Evolutionary conservation across 1,140 invertebrate species (phyloP).

Genomic region (Episyrphus balteatus): DNA sequence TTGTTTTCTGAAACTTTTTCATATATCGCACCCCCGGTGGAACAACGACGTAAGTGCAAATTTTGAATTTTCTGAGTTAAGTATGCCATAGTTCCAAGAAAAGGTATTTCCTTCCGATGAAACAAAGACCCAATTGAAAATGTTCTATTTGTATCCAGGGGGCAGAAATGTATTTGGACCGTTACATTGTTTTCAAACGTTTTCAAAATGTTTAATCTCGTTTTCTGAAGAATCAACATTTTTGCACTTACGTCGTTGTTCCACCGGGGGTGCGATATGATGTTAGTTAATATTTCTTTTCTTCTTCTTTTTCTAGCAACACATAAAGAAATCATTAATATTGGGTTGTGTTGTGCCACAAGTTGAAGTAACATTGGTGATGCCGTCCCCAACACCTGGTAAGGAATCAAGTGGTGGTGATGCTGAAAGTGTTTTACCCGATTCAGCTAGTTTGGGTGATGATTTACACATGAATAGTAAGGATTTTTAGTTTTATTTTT

Average conservation of each 20-base stretch:
- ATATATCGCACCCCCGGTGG: slow-evolving; percentile 11
- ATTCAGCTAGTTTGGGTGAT: slow-evolving; percentile 69
- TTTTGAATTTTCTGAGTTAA: too few relatives aligned
- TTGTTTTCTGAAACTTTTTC: neutral
- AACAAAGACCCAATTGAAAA: too few relatives aligned
- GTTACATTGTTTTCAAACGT: too few relatives aligned
- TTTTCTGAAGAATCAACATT: too few relatives aligned
- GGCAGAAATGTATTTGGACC: too few relatives aligned
- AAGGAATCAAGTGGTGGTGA: slow-evolving; percentile 71
- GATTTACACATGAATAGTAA: slow-evolving; percentile 45
- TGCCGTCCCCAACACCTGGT: slow-evolving; percentile 66
- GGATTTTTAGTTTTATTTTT: slow-evolving; percentile 19
- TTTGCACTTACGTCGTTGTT: too few relatives aligned
- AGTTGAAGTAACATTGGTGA: slow-evolving; percentile 75
- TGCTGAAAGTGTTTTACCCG: slow-evolving; percentile 67
- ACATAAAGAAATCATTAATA: slow-evolving; percentile 49
- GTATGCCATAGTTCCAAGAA: too few relatives aligned
- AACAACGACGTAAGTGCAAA: too few relatives aligned
- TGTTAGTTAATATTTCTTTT: neutral
- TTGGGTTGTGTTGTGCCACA: slow-evolving; percentile 69
- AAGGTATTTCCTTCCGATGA: too few relatives aligned
- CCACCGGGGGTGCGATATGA: neutral
- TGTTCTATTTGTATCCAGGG: too few relatives aligned
- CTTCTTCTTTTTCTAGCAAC: slow-evolving; percentile 19
- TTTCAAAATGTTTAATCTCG: too few relatives aligned